phyloP scores from a whole-genome alignment of 64 coral and sea anemone species.

The Trachythela sp. region DNA sequence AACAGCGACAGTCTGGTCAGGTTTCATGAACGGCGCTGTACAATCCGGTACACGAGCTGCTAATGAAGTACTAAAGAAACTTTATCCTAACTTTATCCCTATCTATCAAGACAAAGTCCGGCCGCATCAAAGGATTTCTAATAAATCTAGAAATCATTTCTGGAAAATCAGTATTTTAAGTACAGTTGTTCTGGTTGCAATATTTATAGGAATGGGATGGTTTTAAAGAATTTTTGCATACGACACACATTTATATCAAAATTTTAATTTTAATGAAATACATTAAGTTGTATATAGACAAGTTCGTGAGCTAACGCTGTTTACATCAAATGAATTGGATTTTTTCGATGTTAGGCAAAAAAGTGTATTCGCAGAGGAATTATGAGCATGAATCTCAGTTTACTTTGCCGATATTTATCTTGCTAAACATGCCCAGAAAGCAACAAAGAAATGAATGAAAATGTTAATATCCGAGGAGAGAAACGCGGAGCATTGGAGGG shows the following conservation, averaged over 20 bases:
- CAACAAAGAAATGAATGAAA: too few species aligned
- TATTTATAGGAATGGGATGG: not conserved
- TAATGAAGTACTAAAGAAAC: not conserved
- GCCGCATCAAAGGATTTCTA: not conserved
- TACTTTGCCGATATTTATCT: too few species aligned
- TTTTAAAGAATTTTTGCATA: not conserved
- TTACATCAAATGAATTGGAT: too few species aligned
- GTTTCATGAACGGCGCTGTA: constrained; percentile 21
- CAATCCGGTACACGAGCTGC: not conserved
- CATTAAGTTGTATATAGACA: too few species aligned
- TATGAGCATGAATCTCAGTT: too few species aligned
- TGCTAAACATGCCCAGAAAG: too few species aligned
- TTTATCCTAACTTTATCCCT: not conserved
- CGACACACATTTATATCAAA: not conserved
- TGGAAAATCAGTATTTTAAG: not conserved
- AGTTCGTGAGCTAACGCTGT: too few species aligned
- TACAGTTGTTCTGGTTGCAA: not conserved
- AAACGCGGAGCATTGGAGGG: too few species aligned
- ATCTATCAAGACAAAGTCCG: not conserved
- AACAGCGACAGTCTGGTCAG: not conserved
- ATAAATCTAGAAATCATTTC: not conserved
- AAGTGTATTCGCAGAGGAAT: too few species aligned
- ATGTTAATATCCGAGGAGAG: too few species aligned
- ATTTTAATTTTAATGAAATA: not conserved
- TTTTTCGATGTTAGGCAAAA: too few species aligned